Percentiles rank a stretch among this genome's conserved stretches.
These are phyloP conservation scores for Amblyopsis hoosieri DNA, from an alignment of 2,797 vertebrate genomes.

Conservation along the genomic window DNA sequence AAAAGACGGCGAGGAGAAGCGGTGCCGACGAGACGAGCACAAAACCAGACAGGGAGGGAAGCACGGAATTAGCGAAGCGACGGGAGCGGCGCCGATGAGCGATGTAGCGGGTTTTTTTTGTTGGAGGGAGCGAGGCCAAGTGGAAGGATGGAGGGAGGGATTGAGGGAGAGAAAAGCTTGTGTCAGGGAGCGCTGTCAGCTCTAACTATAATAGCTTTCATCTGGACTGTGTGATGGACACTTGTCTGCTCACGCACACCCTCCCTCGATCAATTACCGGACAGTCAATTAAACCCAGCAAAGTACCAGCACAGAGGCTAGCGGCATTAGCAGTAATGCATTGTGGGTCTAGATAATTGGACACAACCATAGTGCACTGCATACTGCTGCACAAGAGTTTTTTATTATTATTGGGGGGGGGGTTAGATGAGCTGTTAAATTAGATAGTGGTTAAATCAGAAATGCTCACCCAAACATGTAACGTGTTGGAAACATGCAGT, in stretches of 20 bases:
- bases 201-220: slow-evolving; percentile 76
- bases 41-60: slow-evolving; percentile 20
- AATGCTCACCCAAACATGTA: too few relatives aligned
- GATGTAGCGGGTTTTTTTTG: slow-evolving; percentile 10
- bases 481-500: too few relatives aligned
- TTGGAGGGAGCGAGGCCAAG: too few relatives aligned
- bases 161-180: slow-evolving; percentile 44
- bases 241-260: slow-evolving; percentile 65
- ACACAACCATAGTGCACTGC: slow-evolving; percentile 7
- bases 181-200: slow-evolving; percentile 51
- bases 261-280: slow-evolving; percentile 70
- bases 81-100: slow-evolving; percentile 44
- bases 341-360: slow-evolving; percentile 19
- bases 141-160: slow-evolving; percentile 30
- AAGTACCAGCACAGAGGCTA: slow-evolving; percentile 36
- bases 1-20: slow-evolving; percentile 31
- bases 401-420: too few relatives aligned
- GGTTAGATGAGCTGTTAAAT: too few relatives aligned
- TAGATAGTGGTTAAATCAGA: too few relatives aligned
- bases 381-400: not conserved
- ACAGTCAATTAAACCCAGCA: slow-evolving; percentile 75
- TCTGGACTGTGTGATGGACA: slow-evolving; percentile 77
- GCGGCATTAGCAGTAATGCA: slow-evolving; percentile 27
- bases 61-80: slow-evolving; percentile 43
- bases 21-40: slow-evolving; percentile 2